These are phyloP conservation scores for Spea multiplicata DNA, from an alignment of 2,113 vertebrate species.

Conservation along the genomic window DNA sequence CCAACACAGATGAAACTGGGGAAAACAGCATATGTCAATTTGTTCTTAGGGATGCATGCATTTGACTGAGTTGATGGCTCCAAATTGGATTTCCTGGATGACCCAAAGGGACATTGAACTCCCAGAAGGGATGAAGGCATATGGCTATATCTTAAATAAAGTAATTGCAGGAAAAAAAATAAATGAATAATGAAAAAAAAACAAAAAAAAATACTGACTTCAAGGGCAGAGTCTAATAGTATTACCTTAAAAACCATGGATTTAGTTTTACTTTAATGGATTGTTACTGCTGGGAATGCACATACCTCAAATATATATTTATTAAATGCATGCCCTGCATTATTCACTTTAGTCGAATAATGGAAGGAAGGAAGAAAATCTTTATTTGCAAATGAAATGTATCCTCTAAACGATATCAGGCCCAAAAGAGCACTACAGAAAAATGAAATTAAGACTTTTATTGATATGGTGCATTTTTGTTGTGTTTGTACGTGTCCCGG, in stretches of 20 bases:
- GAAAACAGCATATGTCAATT: slow-evolving; percentile 50
- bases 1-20: slow-evolving; percentile 19
- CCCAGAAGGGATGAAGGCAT: slow-evolving; percentile 54
- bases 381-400: not conserved
- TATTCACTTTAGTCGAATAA: not conserved
- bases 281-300: slow-evolving; percentile 22
- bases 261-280: slow-evolving; percentile 55
- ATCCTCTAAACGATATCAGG: slow-evolving; percentile 2
- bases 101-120: slow-evolving; percentile 58
- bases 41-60: slow-evolving; percentile 54
- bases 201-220: not conserved
- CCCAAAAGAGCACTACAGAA: not conserved
- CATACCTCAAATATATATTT: slow-evolving; percentile 7
- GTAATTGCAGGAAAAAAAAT: slow-evolving; percentile 59
- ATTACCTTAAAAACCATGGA: slow-evolving; percentile 68
- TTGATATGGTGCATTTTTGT: not conserved
- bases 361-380: not conserved
- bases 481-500: not conserved
- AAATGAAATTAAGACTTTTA: not conserved
- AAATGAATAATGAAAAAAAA: slow-evolving; percentile 35
- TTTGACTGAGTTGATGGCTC: slow-evolving; percentile 53
- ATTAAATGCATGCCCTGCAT: not conserved
- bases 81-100: slow-evolving; percentile 58
- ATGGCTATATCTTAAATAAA: slow-evolving; percentile 58
- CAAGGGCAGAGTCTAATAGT: not conserved